A percentile compares a stretch with the other conserved stretches of the same genome.
Conservation (phyloP, 2,797 vertebrate genomes). For the Melanotaenia maccullochi region DNA sequence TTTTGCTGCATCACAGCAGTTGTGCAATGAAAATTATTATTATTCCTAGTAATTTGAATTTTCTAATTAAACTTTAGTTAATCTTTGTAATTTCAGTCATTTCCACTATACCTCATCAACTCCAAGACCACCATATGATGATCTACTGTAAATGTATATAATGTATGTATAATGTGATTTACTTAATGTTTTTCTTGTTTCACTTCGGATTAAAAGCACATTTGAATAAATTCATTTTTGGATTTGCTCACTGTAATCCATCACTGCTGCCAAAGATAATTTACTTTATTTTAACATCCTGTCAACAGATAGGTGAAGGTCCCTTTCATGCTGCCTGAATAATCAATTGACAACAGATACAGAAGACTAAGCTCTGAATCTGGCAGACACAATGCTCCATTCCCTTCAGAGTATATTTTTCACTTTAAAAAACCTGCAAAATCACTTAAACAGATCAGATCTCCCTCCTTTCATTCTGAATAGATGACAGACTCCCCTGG, state of each 20-base stretch:
- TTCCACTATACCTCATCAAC: conserved; percentile 11
- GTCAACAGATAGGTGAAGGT: conserved; percentile 1
- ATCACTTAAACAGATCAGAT: conserved; percentile 53
- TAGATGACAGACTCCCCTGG: conserved; percentile 50
- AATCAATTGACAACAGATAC: conserved; percentile 16
- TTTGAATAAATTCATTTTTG: conserved; percentile 47
- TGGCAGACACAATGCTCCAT: conserved; percentile 15
- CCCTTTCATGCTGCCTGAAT: conserved; percentile 23
- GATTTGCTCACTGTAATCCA: background rate
- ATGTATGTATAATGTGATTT: background rate
- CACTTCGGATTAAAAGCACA: background rate
- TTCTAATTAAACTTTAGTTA: background rate
- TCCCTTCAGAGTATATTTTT: conserved; percentile 43
- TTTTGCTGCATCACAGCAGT: conserved; percentile 24
- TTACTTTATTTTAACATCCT: conserved; percentile 8
- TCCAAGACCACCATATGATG: conserved; percentile 2
- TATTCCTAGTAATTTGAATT: background rate
- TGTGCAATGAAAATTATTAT: conserved; percentile 4
- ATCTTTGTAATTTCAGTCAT: conserved; percentile 4
- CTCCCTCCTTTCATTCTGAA: conserved; percentile 40
- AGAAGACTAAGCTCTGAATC: conserved; percentile 19
- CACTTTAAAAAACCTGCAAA: conserved; percentile 57
- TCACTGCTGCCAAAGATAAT: background rate
- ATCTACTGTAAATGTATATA: conserved; percentile 15
- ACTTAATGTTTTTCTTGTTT: conserved; percentile 4